phyloP scores from a whole-genome alignment of 92 coral and sea anemone genomes.

The Desmophyllum pertusum region DNA sequence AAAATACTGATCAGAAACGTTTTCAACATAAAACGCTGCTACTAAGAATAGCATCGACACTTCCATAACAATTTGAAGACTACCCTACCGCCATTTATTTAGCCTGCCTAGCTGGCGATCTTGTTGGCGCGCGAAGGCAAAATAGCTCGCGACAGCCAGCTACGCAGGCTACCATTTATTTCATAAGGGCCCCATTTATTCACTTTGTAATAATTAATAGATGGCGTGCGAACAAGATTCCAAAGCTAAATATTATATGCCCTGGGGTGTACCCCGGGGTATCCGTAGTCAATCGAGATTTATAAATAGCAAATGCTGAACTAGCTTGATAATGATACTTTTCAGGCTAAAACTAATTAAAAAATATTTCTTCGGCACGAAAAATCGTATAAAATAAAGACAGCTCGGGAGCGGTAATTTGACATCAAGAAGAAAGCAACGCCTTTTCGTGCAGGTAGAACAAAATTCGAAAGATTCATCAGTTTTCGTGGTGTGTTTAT shows the following conservation, averaged over 20 bases:
- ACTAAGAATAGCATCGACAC: too few species aligned
- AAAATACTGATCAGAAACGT: not conserved
- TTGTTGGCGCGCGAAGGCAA: too few species aligned
- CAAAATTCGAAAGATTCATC: not conserved
- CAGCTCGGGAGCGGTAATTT: not conserved
- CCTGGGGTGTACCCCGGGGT: not conserved
- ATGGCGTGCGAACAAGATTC: not conserved
- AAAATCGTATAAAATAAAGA: not conserved
- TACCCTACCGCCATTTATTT: not conserved
- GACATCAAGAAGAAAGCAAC: not conserved
- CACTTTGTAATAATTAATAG: not conserved
- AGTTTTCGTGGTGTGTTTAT: not conserved
- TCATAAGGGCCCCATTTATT: not conserved
- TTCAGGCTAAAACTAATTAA: not conserved
- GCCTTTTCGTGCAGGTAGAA: not conserved
- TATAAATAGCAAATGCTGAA: not conserved
- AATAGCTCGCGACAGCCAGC: too few species aligned
- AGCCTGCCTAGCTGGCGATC: too few species aligned
- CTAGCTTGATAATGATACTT: not conserved
- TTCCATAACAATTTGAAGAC: not conserved
- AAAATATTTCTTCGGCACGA: not conserved
- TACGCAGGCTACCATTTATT: too few species aligned
- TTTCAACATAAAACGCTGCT: too few species aligned
- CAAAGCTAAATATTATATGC: not conserved
- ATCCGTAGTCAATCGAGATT: not conserved